Evolutionary conservation across 64 coral and sea anemone genomes (phyloP), one percentile per base, ranked within the genome.

Genomic region (Pachyseris speciosa): DNA sequence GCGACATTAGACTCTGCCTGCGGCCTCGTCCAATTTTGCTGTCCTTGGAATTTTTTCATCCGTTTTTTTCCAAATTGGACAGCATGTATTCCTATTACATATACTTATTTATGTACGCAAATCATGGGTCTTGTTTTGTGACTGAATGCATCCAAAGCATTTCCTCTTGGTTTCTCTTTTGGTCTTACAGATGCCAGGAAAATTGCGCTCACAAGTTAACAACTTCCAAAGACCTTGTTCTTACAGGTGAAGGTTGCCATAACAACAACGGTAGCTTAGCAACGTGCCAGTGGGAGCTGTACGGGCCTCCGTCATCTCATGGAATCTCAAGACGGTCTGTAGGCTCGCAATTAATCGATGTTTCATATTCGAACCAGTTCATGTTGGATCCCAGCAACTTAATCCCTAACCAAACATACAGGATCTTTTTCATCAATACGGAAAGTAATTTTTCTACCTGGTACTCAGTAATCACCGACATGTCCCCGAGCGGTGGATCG

Each of bases 401-500:
- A 20, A 67, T 53, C 25, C 42, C 74, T 0, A 90, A 90, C 37
- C 31, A 49, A 50, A 52, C 47, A 29, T 90, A 90, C 49, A 90
- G 44, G 11, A 67, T 90, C 16, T 15, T 67, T 13, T 40, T 90
- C 13, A 37, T 68, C 31, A 52, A 53, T n/a, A 0, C 61, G 22
- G 28, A 77, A 8, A 77, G 36, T 17, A n/a, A 12, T 16, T 42
- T 77, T 1, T 53, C 45, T 3, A 44, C 55, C 22, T 25, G 40
- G 27, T 87, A 80, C 28, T 64, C 41, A 22, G 6, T 93, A 16
- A 76, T 26, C 69, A 93, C 84, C 25, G 74, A 93, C 38, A 70
- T 79, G 65, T 13, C 66, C 7, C 91, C 83, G 36, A 42, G 16
- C 6, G 44, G 61, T 80, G 91, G 91, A 27, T 77, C 31, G 22